Evolutionary conservation across 2,797 vertebrate genomes (phyloP), one percentile per base, ranked within the genome.

Genomic region (Xiphorhynchus erythropygius): DNA sequence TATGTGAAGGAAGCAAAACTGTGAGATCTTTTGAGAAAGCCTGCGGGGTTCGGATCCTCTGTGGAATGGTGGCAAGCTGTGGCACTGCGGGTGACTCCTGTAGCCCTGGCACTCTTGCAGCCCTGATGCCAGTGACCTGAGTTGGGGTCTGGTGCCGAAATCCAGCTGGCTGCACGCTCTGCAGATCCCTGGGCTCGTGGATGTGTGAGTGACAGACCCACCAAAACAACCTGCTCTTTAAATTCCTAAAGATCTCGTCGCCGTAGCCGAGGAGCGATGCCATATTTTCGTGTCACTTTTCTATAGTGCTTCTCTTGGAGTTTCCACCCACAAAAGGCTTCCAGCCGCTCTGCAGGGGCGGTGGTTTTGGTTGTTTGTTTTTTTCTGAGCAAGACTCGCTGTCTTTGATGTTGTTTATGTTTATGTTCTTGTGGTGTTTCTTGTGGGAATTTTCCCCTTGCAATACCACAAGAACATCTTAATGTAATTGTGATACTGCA

Each of bases 341-440:
- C 39, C 46, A 68, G 1, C 12, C 4, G 2, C 62, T 78, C 1
- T 78, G 65, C 17, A 28, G 27, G 30, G 57, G 27, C 5, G 18
- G 30, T 50, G 73, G 52, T 27, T 83, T 80, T 39, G 23, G 7
- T 73, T 82, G 71, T 14, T 87, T 82, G n/a, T 46, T 37, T 37
- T 37, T 75, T 75, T 55, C 74, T 62, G 28, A 88, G 53, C 19
- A 14, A 64, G 59, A 35, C 68, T 82, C 5, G 0, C 44, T 30
- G 50, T 39, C 33, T 84, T 78, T 90, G 73, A 90, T 90, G 73
- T 78, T 90, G 87, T 78, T 90, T 84, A 55, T 82, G 56, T 89
- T 82, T 89, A 59, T 64, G 71, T 39, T 77, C 44, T 77, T n/a
- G 67, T 59, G 76, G 53, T 60, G 39, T 57, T 80, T 80, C 85